Evolutionary conservation across 1,140 invertebrate species (phyloP).

Genomic region (Cydia splendana): DNA sequence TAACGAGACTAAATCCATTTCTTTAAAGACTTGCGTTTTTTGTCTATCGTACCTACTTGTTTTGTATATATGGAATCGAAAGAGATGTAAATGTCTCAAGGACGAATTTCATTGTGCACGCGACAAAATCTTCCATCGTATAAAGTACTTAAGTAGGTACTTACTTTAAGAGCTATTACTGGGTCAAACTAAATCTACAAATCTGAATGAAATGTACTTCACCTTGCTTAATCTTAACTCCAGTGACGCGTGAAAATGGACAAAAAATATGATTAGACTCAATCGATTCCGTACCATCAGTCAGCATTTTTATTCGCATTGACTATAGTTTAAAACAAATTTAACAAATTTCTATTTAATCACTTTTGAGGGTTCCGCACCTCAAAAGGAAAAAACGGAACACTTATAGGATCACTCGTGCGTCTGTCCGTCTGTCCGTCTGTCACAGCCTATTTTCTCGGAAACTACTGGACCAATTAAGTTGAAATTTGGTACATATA

Average conservation of each 20-base stretch:
- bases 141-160: neutral
- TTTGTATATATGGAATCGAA: neutral
- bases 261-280: slow-evolving; percentile 19
- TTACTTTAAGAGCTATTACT: neutral
- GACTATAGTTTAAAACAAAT: neutral
- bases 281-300: slow-evolving; percentile 6
- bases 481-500: too few species aligned
- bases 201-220: slow-evolving; percentile 20
- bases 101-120: neutral
- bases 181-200: slow-evolving; percentile 13
- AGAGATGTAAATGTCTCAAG: neutral
- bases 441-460: too few species aligned
- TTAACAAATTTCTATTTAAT: neutral
- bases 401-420: too few species aligned
- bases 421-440: too few species aligned
- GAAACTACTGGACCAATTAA: too few species aligned
- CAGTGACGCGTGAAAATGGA: slow-evolving; percentile 21
- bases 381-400: too few species aligned
- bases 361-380: too few species aligned
- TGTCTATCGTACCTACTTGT: neutral
- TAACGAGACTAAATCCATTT: slow-evolving; percentile 1
- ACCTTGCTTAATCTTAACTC: slow-evolving; percentile 18
- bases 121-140: neutral
- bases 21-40: neutral
- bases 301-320: neutral